Evolutionary conservation across 2,797 vertebrate species (phyloP).

Genomic region (Alauda arvensis): DNA sequence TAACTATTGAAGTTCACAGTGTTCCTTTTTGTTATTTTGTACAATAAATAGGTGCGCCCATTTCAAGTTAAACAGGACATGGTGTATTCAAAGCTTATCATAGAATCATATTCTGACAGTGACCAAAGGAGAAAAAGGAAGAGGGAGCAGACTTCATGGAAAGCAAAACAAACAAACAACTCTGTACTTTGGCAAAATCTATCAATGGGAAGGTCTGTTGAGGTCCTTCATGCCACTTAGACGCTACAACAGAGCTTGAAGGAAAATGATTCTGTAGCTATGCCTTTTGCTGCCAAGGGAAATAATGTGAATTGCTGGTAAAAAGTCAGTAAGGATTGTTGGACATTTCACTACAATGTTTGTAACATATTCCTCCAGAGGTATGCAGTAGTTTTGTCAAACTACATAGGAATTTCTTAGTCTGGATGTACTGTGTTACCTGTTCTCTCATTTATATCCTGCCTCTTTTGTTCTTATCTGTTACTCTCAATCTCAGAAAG

Average conservation of each 20-base stretch:
- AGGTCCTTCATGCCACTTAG: background rate
- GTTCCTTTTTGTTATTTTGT: background rate
- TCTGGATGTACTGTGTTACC: background rate
- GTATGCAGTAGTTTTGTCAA: background rate
- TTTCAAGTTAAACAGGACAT: background rate
- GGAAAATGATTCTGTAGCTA: background rate
- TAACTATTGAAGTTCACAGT: background rate
- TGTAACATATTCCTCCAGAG: background rate
- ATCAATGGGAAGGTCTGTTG: background rate
- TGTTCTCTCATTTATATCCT: background rate
- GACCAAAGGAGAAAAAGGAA: background rate
- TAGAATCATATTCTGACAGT: background rate
- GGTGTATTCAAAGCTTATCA: background rate
- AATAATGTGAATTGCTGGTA: background rate
- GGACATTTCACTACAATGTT: fast-evolving
- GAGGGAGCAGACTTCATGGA: background rate
- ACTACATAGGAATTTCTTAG: background rate
- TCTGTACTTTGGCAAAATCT: background rate
- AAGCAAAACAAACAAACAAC: background rate
- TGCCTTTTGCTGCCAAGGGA: background rate
- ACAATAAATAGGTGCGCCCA: background rate
- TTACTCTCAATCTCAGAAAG: background rate
- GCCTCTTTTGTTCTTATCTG: background rate
- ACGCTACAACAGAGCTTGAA: background rate
- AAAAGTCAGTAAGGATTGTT: background rate